Evolutionary conservation across 2,888 invertebrate species (phyloP), one percentile per base, ranked within the genome.

Genomic region (Gymnoscelis rufifasciata): DNA sequence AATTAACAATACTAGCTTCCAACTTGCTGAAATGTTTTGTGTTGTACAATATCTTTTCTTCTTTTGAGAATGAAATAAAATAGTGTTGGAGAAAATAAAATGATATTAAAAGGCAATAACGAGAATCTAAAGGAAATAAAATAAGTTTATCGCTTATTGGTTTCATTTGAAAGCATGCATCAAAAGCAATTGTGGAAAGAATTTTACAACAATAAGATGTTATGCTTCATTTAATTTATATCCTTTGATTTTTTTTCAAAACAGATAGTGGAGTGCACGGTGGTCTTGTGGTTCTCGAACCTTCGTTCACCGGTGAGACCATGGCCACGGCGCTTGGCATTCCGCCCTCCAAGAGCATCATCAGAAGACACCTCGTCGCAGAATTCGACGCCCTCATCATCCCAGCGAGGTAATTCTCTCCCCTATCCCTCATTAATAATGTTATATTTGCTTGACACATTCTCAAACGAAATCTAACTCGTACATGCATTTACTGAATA

Each of bases 231-330:
- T 26, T 7, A 3, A 26, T 26, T 6, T 7, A 26, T 7, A 26
- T 7, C 6, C 7, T 26, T 6, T 26, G 26, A 2, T 26, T 6
- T 6, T 6, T 41, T 38, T 54, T 30, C 51, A 52, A n/a, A n/a
- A 54, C 86, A 94, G 97, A 97, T 80, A 97, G 96, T 71, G 98
- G 98, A 61, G 96, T 98, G 6, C 97, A 98, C 73, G 97, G 98
- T 51, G 97, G 97, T 7, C 87, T 98, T 54, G 96, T 97, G 41
- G 97, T 97, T 10, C 82, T 98, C 66, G 97, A 98, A 74, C 95
- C 97, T 10, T 96, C 96, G 8, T 97, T 98, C 83, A 96, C 95
- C 45, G 96, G 97, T 23, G 97, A 97, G 79, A 96, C 97, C 33
- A 95, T 98, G 93, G 97, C 97, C 37, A 95, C 95, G 6, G 95